Evolutionary conservation across 2,888 invertebrate genomes (phyloP), one percentile per base, ranked within the genome.

Genomic region (Thymelicus lineola): DNA sequence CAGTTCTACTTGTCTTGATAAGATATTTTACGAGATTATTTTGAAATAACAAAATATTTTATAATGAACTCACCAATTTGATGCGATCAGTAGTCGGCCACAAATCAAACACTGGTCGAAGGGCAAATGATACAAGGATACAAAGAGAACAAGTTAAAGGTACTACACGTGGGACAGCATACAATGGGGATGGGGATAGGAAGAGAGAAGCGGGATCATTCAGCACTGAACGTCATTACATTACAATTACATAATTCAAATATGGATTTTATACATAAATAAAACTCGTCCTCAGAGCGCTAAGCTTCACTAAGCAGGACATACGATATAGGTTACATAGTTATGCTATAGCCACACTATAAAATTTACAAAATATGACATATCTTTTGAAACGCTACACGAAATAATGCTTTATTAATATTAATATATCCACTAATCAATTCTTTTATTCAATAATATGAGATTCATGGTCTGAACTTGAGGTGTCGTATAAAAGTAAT

Each of bases 291-390:
- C 89, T 86, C 87, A 90, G 90, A 90, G 91, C 87, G 90, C 90
- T 91, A 91, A 91, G 92, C 91, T 88, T 90, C 88, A 88, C 87
- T 86, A 90, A 89, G 88, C 88, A 87, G 84, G 84, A 89, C 86
- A 90, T 88, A 90, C 81, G 58, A 90, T 86, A 82, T 86, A 90
- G 89, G 80, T 88, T 90, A 91, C 81, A 90, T 82, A 86, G 82
- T 88, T 83, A 86, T 83, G 88, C 88, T 90, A 89, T 88, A 93
- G 92, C 91, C 85, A 92, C 86, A 88, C 92, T 93, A 93, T 93
- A 93, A 93, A 93, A 93, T 93, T 93, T 93, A 93, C 93, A 93
- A 93, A 93, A 93, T 93, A 93, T 93, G 92, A 93, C 93, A 91
- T 93, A 91, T 91, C 89, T 90, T 91, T 88, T 86, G 93, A 90